A percentile compares a stretch with the other conserved stretches of the same genome.
Conservation (phyloP, 2,113 vertebrate genomes). For the Oreochromis spilurus region DNA sequence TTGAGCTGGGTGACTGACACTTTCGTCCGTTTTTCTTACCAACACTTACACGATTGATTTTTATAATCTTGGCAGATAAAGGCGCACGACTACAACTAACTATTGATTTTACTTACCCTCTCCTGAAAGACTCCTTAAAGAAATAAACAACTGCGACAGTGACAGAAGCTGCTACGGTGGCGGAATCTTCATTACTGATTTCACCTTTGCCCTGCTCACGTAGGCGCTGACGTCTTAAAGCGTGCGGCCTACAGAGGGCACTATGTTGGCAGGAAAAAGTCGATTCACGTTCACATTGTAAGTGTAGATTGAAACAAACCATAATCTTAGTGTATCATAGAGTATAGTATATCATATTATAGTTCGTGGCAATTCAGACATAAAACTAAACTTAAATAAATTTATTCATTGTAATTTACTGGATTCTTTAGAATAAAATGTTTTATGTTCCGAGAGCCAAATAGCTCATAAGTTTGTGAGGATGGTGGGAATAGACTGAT, state of each 20-base stretch:
- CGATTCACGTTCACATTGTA: not conserved
- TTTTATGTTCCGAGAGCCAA: not conserved
- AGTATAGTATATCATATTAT: not conserved
- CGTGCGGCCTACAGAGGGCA: not conserved
- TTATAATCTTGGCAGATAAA: not conserved
- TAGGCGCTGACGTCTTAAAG: not conserved
- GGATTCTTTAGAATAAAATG: not conserved
- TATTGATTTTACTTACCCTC: conserved; percentile 32
- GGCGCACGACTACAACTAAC: rapidly evolving
- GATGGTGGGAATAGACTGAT: not conserved
- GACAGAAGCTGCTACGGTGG: conserved; percentile 22
- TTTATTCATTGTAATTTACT: not conserved
- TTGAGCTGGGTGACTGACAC: not conserved
- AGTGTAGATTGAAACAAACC: not conserved
- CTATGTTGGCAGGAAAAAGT: not conserved
- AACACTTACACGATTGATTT: not conserved
- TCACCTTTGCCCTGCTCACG: conserved; percentile 59
- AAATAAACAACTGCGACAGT: conserved; percentile 64
- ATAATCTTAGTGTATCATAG: not conserved
- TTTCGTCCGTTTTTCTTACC: not conserved
- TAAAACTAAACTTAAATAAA: not conserved
- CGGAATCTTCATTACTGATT: conserved; percentile 50
- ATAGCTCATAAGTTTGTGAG: not conserved
- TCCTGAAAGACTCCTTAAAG: conserved; percentile 14
- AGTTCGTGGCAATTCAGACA: not conserved